Evolutionary conservation across 2,888 invertebrate species (phyloP).

Genomic region (Metopia argyrocephala): DNA sequence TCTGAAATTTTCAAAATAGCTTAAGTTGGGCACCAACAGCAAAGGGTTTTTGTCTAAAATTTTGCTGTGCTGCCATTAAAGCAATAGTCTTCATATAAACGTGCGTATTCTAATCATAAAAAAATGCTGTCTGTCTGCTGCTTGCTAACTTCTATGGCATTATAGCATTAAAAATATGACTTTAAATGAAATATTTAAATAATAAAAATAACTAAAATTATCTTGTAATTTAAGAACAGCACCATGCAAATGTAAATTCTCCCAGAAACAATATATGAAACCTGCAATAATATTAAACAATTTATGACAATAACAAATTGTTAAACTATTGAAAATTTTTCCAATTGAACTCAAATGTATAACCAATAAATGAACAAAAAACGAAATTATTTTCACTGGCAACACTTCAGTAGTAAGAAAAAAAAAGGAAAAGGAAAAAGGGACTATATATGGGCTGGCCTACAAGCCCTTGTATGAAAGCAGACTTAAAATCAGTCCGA

Average conservation of each 20-base stretch:
- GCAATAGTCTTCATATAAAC: no score
- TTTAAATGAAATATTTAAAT: no score
- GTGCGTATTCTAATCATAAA: no score
- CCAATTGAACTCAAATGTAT: conserved; percentile 53
- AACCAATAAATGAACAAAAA: conserved; percentile 52
- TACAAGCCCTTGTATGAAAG: conserved; percentile 1
- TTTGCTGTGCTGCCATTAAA: no score
- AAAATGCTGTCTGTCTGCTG: no score
- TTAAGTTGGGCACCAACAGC: no score
- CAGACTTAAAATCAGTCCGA: background rate
- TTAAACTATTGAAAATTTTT: conserved; percentile 56
- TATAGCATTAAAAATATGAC: no score
- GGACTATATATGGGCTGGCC: background rate
- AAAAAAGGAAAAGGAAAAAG: conserved; percentile 1
- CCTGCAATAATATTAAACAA: conserved; percentile 51
- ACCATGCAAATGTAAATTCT: background rate
- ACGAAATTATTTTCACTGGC: conserved; percentile 38
- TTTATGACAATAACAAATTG: conserved; percentile 64
- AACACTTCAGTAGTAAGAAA: conserved; percentile 54
- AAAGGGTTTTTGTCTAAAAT: no score
- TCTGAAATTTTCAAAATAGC: no score
- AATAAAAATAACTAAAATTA: conserved; percentile 25
- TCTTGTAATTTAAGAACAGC: conserved; percentile 49
- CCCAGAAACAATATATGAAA: conserved; percentile 18
- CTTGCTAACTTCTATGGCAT: no score